Conservation (phyloP, 2,113 vertebrate species). For the Bubo blakistoni region DNA sequence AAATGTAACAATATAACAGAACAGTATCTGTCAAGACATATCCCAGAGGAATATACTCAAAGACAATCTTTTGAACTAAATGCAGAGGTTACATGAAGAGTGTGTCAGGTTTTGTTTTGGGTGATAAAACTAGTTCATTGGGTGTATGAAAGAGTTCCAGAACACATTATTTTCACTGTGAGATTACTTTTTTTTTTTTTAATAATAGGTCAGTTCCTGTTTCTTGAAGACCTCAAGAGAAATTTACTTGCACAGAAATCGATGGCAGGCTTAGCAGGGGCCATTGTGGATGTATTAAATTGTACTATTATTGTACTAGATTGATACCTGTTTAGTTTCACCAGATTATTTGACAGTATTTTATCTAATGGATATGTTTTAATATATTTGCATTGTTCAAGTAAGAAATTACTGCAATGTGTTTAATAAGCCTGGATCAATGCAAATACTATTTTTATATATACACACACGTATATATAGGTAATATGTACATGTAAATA, state of each 20-base stretch:
- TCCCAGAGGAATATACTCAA: neutral
- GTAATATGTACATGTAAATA: neutral
- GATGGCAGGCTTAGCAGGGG: neutral
- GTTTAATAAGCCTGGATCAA: neutral
- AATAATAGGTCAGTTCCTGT: neutral
- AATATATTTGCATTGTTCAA: neutral
- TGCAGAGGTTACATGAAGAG: neutral
- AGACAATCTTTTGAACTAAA: neutral
- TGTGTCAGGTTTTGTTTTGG: neutral
- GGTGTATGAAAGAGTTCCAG: neutral
- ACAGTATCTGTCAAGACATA: neutral
- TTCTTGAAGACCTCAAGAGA: neutral
- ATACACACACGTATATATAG: rapidly evolving
- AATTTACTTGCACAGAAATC: neutral
- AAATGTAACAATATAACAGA: neutral
- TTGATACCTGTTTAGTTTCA: neutral
- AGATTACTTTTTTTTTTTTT: neutral
- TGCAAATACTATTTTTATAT: neutral
- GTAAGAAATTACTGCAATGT: neutral
- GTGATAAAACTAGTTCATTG: neutral
- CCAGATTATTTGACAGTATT: neutral
- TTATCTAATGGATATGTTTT: neutral
- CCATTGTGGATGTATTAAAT: neutral
- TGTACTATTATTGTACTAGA: neutral
- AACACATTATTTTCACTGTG: neutral